phyloP scores from a whole-genome alignment of 2,888 invertebrate genomes.

The Trisateles emortualis region DNA sequence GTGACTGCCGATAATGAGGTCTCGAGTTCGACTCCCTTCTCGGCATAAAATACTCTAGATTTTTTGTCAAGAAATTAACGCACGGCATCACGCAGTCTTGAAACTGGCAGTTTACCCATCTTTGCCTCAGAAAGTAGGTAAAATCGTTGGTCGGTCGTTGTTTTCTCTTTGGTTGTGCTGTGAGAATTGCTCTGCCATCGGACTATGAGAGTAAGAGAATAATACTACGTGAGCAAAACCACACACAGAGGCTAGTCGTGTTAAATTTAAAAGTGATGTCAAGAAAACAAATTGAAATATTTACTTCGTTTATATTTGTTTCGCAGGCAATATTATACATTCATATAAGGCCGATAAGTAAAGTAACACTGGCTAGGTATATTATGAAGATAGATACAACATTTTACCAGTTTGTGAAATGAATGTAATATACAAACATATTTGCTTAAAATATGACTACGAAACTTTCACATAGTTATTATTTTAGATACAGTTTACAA shows the following conservation, averaged over 20 bases:
- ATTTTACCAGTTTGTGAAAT: slow-evolving; percentile 43
- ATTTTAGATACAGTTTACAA: slow-evolving; percentile 64
- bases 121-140: no score
- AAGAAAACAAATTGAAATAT: slow-evolving; percentile 47
- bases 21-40: no score
- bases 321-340: slow-evolving; percentile 80
- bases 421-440: slow-evolving; percentile 43
- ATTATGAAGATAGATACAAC: slow-evolving; percentile 57
- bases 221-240: no score
- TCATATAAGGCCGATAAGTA: slow-evolving; percentile 73
- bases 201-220: no score
- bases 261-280: neutral
- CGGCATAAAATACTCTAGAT: no score
- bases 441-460: slow-evolving; percentile 51
- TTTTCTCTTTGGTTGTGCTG: no score
- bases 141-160: no score
- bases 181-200: no score
- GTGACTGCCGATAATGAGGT: neutral
- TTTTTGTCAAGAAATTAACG: no score
- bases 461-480: slow-evolving; percentile 52
- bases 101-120: no score
- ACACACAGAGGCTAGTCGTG: no score
- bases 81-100: no score
- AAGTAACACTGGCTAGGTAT: slow-evolving; percentile 54
- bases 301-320: slow-evolving; percentile 76